These are phyloP conservation scores for Periparus ater DNA, from an alignment of 2,797 vertebrate genomes.

Conservation along the genomic window DNA sequence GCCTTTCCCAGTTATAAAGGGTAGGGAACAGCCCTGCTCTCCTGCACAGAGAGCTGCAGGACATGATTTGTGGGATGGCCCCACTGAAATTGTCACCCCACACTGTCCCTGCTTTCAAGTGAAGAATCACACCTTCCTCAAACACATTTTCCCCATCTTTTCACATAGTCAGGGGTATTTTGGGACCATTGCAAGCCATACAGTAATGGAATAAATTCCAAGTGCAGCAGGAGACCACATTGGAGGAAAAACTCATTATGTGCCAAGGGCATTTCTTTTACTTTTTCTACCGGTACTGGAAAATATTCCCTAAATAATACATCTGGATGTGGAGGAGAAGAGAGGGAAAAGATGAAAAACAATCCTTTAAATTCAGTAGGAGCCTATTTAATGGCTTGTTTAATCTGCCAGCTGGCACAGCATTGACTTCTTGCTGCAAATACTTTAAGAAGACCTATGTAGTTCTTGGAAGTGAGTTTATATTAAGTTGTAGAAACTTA, in stretches of 20 bases:
- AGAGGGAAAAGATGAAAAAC: constrained; percentile 68
- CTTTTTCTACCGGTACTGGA: constrained; percentile 64
- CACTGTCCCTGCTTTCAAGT: background rate
- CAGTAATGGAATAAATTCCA: constrained; percentile 63
- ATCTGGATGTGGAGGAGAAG: constrained; percentile 66
- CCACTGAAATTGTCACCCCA: background rate
- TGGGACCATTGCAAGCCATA: constrained; percentile 4
- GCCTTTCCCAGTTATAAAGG: fast-evolving
- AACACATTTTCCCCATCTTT: background rate
- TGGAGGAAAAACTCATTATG: constrained; percentile 42
- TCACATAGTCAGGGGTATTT: background rate
- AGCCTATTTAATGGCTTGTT: constrained; percentile 70
- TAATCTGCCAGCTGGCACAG: constrained; percentile 75
- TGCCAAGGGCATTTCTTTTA: constrained; percentile 56
- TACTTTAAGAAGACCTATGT: constrained; percentile 71
- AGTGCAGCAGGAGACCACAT: constrained; percentile 47
- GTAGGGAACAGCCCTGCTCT: background rate
- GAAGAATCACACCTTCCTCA: background rate
- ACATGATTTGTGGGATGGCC: background rate
- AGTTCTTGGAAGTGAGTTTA: constrained; percentile 74
- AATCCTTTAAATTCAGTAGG: constrained; percentile 75
- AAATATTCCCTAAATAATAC: constrained; percentile 74
- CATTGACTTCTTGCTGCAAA: constrained; percentile 69
- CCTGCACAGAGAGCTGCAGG: background rate
- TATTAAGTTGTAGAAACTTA: constrained; percentile 72